These are phyloP conservation scores for Odobenus rosmarus DNA, from an alignment of 2,113 vertebrate genomes.

Conservation along the genomic window DNA sequence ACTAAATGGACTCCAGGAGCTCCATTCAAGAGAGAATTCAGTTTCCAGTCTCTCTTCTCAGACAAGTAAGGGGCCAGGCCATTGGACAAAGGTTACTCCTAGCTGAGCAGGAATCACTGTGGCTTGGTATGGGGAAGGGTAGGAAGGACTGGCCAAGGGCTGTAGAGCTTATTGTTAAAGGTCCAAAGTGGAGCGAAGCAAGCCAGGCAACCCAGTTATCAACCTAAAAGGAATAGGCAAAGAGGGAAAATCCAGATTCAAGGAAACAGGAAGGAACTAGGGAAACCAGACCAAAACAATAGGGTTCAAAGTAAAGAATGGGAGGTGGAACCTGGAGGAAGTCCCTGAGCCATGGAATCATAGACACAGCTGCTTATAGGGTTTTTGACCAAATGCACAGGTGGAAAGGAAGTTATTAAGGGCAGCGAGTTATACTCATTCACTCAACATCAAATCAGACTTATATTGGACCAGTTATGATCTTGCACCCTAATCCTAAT, in stretches of 20 bases:
- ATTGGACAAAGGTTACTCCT: neutral
- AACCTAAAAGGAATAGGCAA: constrained; percentile 59
- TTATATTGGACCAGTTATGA: neutral
- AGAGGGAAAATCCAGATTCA: constrained; percentile 70
- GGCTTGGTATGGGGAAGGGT: neutral
- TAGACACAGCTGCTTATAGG: constrained; percentile 64
- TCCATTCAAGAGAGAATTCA: neutral
- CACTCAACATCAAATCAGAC: constrained; percentile 14
- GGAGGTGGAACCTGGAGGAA: constrained; percentile 75
- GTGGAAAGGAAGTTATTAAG: constrained; percentile 70
- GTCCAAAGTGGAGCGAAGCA: neutral
- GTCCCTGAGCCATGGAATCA: constrained; percentile 29
- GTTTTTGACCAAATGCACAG: constrained; percentile 64
- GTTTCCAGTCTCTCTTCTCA: neutral
- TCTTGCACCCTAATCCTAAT: neutral
- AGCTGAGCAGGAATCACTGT: neutral
- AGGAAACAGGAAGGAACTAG: constrained; percentile 79
- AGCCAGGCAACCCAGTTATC: constrained; percentile 2
- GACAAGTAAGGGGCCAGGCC: neutral
- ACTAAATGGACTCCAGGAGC: neutral
- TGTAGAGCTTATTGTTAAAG: neutral
- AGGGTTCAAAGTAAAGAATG: constrained; percentile 77
- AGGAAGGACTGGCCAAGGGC: neutral
- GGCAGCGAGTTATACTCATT: constrained; percentile 11
- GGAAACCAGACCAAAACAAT: constrained; percentile 78